Evolutionary conservation across 2,113 vertebrate species (phyloP).

Genomic region (Rhabdornis inornatus): DNA sequence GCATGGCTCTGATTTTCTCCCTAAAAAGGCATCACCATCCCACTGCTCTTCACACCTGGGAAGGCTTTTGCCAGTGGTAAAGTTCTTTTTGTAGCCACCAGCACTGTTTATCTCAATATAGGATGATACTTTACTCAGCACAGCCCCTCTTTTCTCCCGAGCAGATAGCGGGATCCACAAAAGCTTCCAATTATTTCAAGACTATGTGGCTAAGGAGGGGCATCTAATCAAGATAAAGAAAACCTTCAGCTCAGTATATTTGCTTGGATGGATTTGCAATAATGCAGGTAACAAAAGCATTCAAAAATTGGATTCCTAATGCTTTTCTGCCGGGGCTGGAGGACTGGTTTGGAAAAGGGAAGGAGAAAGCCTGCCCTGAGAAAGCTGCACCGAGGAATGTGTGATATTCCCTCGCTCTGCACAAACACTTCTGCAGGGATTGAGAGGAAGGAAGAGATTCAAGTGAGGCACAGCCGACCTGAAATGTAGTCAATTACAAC

Average conservation of each 20-base stretch:
- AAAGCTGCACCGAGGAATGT: not conserved
- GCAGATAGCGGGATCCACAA: slow-evolving; percentile 37
- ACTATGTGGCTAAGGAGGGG: not conserved
- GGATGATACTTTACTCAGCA: not conserved
- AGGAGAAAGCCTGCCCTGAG: slow-evolving; percentile 41
- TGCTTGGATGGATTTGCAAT: slow-evolving; percentile 52
- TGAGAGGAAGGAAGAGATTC: slow-evolving; percentile 31
- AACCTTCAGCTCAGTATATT: slow-evolving; percentile 31
- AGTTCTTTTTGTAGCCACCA: not conserved
- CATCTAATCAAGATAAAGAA: slow-evolving; percentile 48
- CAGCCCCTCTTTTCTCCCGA: not conserved
- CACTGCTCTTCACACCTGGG: not conserved
- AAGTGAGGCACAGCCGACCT: not conserved
- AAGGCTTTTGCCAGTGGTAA: not conserved
- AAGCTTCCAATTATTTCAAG: slow-evolving; percentile 64
- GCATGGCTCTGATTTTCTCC: not conserved
- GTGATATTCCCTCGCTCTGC: not conserved
- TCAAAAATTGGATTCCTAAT: slow-evolving; percentile 40
- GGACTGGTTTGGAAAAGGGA: slow-evolving; percentile 21
- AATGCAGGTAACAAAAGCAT: slow-evolving; percentile 54
- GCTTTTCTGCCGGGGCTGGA: slow-evolving; percentile 8
- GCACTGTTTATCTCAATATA: not conserved
- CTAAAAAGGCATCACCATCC: not conserved
- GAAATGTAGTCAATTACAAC: slow-evolving; percentile 57
- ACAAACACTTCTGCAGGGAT: not conserved